Evolutionary conservation across 2,888 invertebrate genomes (phyloP).

Genomic region (Pegoplata infirma): DNA sequence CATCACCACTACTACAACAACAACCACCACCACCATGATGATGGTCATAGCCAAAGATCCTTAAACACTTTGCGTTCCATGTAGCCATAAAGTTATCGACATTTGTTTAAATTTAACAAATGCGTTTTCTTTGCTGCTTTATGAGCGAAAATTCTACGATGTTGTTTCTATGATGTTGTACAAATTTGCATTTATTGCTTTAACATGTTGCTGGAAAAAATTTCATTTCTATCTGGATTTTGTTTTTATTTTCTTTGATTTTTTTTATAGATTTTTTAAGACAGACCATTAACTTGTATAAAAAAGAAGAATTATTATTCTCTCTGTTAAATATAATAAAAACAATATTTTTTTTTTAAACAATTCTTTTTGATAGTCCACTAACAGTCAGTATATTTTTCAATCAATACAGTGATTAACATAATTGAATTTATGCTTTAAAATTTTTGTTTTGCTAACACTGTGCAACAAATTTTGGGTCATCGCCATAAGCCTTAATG

Average conservation of each 20-base stretch:
- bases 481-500: too few relatives aligned
- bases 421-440: too few relatives aligned
- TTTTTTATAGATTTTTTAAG: slow-evolving; percentile 33
- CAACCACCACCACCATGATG: slow-evolving; percentile 35
- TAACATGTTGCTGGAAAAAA: slow-evolving; percentile 52
- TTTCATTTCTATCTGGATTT: slow-evolving; percentile 42
- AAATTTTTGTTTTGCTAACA: too few relatives aligned
- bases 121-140: slow-evolving; percentile 56
- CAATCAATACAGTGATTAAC: background rate
- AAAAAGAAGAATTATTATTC: slow-evolving; percentile 74
- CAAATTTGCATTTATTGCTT: slow-evolving; percentile 62
- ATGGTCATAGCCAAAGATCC: slow-evolving; percentile 42
- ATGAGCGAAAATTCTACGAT: slow-evolving; percentile 40
- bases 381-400: slow-evolving; percentile 26
- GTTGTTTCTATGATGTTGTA: slow-evolving; percentile 60
- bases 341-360: slow-evolving; percentile 66
- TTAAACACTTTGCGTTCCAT: slow-evolving; percentile 41
- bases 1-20: too few relatives aligned
- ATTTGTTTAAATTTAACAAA: slow-evolving; percentile 43
- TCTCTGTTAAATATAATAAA: slow-evolving; percentile 73
- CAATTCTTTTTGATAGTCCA: slow-evolving; percentile 56
- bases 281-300: slow-evolving; percentile 53
- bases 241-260: too few relatives aligned
- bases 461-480: too few relatives aligned
- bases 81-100: slow-evolving; percentile 45